A percentile compares a stretch with the other conserved stretches of the same genome.
These are phyloP conservation scores for Daphoenositta chrysoptera DNA, from an alignment of 2,113 vertebrate genomes.

Conservation along the genomic window DNA sequence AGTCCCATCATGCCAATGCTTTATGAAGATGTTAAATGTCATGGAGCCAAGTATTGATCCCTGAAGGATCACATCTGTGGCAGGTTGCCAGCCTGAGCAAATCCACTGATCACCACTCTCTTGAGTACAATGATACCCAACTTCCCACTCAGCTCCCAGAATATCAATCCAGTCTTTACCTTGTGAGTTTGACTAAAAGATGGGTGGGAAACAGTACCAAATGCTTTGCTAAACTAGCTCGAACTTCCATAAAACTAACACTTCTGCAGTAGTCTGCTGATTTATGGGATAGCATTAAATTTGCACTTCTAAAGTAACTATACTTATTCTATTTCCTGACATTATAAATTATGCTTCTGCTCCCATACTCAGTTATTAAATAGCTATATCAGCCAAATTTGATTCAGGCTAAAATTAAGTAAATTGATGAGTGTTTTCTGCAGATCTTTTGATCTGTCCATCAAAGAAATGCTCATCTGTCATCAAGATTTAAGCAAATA, in stretches of 20 bases:
- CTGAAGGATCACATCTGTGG: neutral
- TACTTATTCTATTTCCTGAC: neutral
- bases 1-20: neutral
- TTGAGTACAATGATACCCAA: accelerated
- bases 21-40: neutral
- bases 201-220: neutral
- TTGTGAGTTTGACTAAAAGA: neutral
- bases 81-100: neutral
- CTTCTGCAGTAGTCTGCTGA: neutral
- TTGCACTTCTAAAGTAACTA: neutral
- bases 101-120: neutral
- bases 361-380: neutral
- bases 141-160: neutral
- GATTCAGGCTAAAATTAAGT: neutral
- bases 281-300: neutral
- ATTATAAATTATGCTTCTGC: neutral
- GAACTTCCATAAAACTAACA: neutral
- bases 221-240: neutral
- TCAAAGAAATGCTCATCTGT: neutral
- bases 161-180: neutral
- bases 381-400: neutral
- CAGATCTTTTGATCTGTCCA: neutral
- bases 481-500: neutral
- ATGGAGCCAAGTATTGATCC: neutral
- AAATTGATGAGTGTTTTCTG: neutral